Evolutionary conservation across 2,888 invertebrate genomes (phyloP), one percentile per base, ranked within the genome.

Genomic region (Gastracanthus pulcherrimus): DNA sequence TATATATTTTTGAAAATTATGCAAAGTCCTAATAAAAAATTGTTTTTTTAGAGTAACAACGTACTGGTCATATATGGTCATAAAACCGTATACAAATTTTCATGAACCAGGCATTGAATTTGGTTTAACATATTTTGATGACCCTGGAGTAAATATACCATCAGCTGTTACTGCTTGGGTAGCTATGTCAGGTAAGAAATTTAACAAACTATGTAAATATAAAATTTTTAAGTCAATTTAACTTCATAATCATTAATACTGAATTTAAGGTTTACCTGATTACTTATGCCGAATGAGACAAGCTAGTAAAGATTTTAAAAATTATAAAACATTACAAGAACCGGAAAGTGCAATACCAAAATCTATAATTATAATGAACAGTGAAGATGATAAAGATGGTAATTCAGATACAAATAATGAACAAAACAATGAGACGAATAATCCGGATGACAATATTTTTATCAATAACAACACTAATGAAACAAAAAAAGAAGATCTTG

Each of bases 21-120:
- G n/a, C n/a, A n/a, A n/a, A n/a, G n/a, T n/a, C n/a, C 13, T 7
- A n/a, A 19, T 41, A 69, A 48, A 78, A 11, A 62, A 41, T 36
- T 36, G 29, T 62, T 62, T 34, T 86, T 85, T 80, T 84, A 91
- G 91, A 84, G 96, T 97, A 0, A 93, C 93, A 2, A 95, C 97
- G 82, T 97, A 97, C 87, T 97, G 96, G 96, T 97, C 97, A 51
- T 95, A 95, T 86, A 96, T 97, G 95, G 96, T 97, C 0, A 96
- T 97, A 75, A 95, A 94, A 90, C 96, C 96, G 0, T 92, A 94
- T 69, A 93, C 93, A 0, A 92, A 93, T 77, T 92, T 94, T 78
- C 92, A 94, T 60, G 90, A 95, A 93, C 93, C 93, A 26, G 96
- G 96, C 13, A 94, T 96, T 87, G 96, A 97, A 90, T 97, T 97